phyloP scores from a whole-genome alignment of 2,888 invertebrate genomes.

The Apoda limacodes region DNA sequence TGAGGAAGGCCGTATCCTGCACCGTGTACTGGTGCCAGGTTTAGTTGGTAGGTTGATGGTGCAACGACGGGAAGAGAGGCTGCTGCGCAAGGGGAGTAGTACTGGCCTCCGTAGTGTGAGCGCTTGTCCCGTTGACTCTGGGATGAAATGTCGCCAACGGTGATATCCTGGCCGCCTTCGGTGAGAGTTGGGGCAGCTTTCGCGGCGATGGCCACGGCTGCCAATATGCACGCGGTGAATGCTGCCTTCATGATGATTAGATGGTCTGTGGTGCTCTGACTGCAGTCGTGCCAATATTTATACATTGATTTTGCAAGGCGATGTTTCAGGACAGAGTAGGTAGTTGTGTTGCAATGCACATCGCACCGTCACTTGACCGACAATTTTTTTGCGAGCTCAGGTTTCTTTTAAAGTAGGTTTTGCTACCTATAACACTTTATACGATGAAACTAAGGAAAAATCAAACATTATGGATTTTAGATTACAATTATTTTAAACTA shows the following conservation, averaged over 20 bases:
- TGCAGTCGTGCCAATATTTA: constrained; percentile 39
- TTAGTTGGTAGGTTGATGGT: constrained; percentile 19
- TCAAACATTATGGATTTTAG: no score
- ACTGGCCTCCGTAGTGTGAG: constrained; percentile 23
- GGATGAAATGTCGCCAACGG: no score
- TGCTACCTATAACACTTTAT: no score
- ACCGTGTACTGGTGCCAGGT: constrained; percentile 20
- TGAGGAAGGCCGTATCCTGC: constrained; percentile 20
- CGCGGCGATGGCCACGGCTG: constrained; percentile 23
- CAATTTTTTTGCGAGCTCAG: constrained; percentile 31
- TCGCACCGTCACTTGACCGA: constrained; percentile 40
- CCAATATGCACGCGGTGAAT: constrained; percentile 26
- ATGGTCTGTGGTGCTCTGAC: constrained; percentile 24
- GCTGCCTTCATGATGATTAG: constrained; percentile 37
- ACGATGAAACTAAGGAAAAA: no score
- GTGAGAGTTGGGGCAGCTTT: constrained; percentile 24
- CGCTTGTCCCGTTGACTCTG: constrained; percentile 26
- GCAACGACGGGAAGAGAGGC: constrained; percentile 24
- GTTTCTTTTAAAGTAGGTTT: no score
- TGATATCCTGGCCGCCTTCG: constrained; percentile 14
- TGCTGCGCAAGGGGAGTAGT: constrained; percentile 35
- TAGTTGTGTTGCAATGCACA: constrained; percentile 39
- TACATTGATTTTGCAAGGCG: constrained; percentile 30
- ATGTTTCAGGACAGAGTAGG: constrained; percentile 25
- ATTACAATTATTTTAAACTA: no score